These are phyloP conservation scores for Pterostichus madidus DNA, from an alignment of 2,888 invertebrate genomes.

Conservation along the genomic window DNA sequence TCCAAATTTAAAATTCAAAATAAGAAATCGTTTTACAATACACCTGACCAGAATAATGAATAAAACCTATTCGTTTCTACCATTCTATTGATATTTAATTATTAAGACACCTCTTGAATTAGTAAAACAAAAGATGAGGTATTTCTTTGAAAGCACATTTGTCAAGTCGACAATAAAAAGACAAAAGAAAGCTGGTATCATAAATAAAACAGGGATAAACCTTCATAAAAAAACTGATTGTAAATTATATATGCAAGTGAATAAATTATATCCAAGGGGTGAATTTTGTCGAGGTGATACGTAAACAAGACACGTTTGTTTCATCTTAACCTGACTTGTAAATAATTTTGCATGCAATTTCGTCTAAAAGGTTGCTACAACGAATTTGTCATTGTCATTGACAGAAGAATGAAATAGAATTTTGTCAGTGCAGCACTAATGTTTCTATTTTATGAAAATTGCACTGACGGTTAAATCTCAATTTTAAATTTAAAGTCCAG, in stretches of 20 bases:
- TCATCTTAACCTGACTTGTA: not conserved
- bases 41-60: not conserved
- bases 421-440: too few relatives aligned
- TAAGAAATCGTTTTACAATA: too few relatives aligned
- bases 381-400: slow-evolving; percentile 19
- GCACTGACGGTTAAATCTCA: too few relatives aligned
- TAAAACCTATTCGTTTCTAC: not conserved
- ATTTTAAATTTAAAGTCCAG: too few relatives aligned
- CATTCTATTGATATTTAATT: not conserved
- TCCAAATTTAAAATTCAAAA: not conserved
- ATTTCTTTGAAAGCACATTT: not conserved
- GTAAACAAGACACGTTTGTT: slow-evolving; percentile 40
- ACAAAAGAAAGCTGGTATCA: slow-evolving; percentile 2
- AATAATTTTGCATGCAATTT: slow-evolving; percentile 52
- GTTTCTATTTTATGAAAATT: too few relatives aligned
- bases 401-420: not conserved
- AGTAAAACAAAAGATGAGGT: too few relatives aligned
- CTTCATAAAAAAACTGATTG: slow-evolving; percentile 37
- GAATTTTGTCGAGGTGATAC: not conserved
- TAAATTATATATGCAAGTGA: slow-evolving; percentile 47
- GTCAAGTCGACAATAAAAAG: not conserved
- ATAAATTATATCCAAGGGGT: slow-evolving; percentile 42
- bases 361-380: slow-evolving; percentile 34
- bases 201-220: slow-evolving; percentile 36
- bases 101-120: not conserved